A percentile compares a stretch with the other conserved stretches of the same genome.
Evolutionary conservation across 1,140 invertebrate species (phyloP).

Genomic region (Procambarus virginalis): DNA sequence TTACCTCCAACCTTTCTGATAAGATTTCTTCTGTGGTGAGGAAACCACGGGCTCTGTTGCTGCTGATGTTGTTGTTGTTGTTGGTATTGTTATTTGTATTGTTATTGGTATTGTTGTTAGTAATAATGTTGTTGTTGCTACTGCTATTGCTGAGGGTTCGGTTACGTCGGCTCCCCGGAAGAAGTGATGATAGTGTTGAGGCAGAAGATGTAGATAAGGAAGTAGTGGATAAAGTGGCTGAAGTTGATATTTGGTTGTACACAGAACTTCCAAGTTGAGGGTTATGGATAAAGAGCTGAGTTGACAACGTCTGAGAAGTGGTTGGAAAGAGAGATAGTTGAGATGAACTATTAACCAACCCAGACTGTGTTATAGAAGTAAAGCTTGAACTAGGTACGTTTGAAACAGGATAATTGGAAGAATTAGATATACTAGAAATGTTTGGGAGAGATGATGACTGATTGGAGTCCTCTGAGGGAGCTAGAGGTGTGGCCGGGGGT

Average conservation of each 20-base stretch:
- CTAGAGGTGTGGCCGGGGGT: conserved; percentile 78
- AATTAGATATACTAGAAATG: conserved; percentile 19
- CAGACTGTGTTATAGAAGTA: conserved; percentile 6
- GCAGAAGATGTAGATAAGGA: conserved; percentile 11
- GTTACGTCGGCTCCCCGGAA: conserved; percentile 75
- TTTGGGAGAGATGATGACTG: conserved; percentile 51
- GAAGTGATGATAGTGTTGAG: conserved; percentile 10
- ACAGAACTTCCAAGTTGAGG: conserved; percentile 57
- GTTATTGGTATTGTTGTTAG: too few species aligned
- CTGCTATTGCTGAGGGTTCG: conserved; percentile 50
- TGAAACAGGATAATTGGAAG: conserved; percentile 14
- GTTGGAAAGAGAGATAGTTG: conserved; percentile 75
- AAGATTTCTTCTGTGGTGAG: conserved; percentile 72
- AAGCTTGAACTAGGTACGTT: conserved; percentile 9
- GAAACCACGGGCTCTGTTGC: conserved; percentile 63
- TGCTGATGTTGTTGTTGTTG: background rate
- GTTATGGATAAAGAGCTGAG: conserved; percentile 69
- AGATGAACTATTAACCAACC: conserved; percentile 12
- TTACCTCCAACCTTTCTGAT: conserved; percentile 69
- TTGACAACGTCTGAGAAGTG: conserved; percentile 73
- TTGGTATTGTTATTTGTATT: too few species aligned
- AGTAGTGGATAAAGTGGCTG: conserved; percentile 20
- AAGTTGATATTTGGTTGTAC: conserved; percentile 1
- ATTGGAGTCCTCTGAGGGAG: conserved; percentile 73
- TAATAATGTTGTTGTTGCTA: background rate